Evolutionary conservation across 2,113 vertebrate genomes (phyloP), one percentile per base, ranked within the genome.

Genomic region (Catharus fuscescens): DNA sequence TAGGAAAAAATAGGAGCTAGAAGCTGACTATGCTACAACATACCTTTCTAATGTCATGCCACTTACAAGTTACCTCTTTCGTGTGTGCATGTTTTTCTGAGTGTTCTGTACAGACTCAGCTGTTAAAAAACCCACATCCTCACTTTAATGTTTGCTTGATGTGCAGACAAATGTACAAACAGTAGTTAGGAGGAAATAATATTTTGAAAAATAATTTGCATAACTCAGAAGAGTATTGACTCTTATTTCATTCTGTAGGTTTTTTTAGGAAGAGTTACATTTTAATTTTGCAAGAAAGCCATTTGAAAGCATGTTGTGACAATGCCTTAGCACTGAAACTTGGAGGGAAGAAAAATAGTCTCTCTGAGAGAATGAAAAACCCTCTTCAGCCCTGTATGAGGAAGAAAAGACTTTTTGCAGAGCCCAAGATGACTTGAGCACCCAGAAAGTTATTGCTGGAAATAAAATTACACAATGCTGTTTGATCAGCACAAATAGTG

Each of bases 1-100:
- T 97, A 96, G 80, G 77, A 97, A 98, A 96, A 97, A 97, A 98
- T 95, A 98, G 97, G 95, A 97, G 82, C 96, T 95, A 56, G 93
- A 95, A 95, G 82, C 95, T 95, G 90, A 96, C 90, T 96, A 83
- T 95, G 95, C 73, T 96, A 87, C 90, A 96, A 96, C 90, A 83
- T 70, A 80, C 80, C 38, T 95, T 97, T 97, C 93, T 97, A 97
- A 97, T 96, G 94, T 96, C 95, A 92, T 65, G 80, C 47, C 93
- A 97, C 95, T 98, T 97, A 97, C 60, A 96, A 96, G 90, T 94
- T 94, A 88, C 90, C 84, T 36, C 40, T 93, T 69, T 36, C 0
- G 17, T 18, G 18, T 24, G 18, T 38, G 38, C 38, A 38, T 32
- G 10, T 59, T 31, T 72, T 24, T 60, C 17, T 65, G 24, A 29